Base-by-base conservation (phyloP, 2,888 invertebrate species). In the Charanyca ferruginea region DNA sequence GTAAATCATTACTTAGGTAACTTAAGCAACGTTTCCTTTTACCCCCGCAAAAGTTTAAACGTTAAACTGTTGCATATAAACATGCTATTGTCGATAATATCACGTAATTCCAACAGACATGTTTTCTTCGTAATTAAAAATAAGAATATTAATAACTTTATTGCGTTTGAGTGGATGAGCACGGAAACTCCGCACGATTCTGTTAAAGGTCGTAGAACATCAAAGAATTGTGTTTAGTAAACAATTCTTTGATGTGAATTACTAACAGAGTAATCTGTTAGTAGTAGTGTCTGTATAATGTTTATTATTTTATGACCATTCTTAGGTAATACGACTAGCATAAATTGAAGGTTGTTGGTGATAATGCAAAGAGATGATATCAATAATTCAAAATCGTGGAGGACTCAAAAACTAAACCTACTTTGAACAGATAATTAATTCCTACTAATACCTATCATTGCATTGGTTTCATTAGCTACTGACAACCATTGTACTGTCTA, bases 1-100 rank as follows among this genome's bases (percentile, higher is more conserved):
- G 38, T 16, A 38, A 5, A 38, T 38, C 2, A 38, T 38, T 32
- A 11, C 32, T 16, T 16, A 38, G 1, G 16, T 38, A n/a, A n/a
- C n/a, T 38, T 16, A 38, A 38, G 16, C 38, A 38, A 16, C 16
- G 38, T 16, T 38, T 16, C 16, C 3, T 38, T 32, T 11, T 13
- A 38, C 16, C 4, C 16, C 16, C 3, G 38, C 25, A 60, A 73
- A 45, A 69, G 38, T 65, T 61, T 16, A 8, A 28, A 60, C 41
- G 48, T 55, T 66, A 66, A 75, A 66, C 54, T 78, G 71, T 71
- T 79, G 78, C 54, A 66, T 57, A 78, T 71, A 63, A 63, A 79
- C 81, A 74, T 80, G 84, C 84, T 85, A 87, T 77, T 81, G 83
- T 80, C 79, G 89, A 90, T 91, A 72, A 81, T 90, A 90, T 89